phyloP scores from a whole-genome alignment of 2,888 invertebrate species.

The Litoditis marina region DNA sequence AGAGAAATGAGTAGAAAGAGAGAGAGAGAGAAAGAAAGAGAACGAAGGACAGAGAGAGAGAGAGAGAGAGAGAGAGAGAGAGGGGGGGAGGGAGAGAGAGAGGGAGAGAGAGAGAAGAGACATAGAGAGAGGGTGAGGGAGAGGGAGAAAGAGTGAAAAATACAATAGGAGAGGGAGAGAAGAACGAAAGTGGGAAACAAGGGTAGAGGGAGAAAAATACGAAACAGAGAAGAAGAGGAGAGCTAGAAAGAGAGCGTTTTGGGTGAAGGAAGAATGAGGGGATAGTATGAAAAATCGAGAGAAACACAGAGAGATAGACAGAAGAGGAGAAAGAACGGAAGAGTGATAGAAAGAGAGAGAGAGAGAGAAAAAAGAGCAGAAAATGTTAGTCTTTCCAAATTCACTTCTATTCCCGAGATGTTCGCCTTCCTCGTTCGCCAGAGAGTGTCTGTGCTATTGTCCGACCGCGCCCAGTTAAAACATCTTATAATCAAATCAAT shows the following conservation, averaged over 20 bases:
- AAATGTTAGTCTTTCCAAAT: too few species aligned
- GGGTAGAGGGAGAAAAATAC: too few species aligned
- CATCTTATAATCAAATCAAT: too few species aligned
- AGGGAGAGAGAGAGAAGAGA: background rate
- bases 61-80: background rate
- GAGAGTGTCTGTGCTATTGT: too few species aligned
- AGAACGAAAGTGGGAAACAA: background rate
- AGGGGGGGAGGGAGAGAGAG: slow-evolving; percentile 6
- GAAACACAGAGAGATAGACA: background rate
- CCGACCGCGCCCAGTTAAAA: too few species aligned
- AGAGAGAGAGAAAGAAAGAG: too few species aligned
- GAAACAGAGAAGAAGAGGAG: slow-evolving; percentile 4
- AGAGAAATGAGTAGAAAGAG: too few species aligned
- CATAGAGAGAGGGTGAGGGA: slow-evolving; percentile 1
- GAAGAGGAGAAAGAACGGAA: background rate
- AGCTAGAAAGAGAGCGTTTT: background rate
- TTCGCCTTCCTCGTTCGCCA: too few species aligned
- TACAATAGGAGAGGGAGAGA: background rate
- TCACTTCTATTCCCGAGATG: too few species aligned
- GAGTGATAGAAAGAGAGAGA: slow-evolving; percentile 5
- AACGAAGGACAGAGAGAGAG: background rate
- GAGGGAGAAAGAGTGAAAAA: background rate
- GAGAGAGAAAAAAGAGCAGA: slow-evolving; percentile 4
- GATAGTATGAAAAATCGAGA: background rate
- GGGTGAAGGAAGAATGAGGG: background rate